Percentiles rank a stretch among this genome's conserved stretches.
Evolutionary conservation across 2,888 invertebrate species (phyloP).

Genomic region (Notodonta ziczac): DNA sequence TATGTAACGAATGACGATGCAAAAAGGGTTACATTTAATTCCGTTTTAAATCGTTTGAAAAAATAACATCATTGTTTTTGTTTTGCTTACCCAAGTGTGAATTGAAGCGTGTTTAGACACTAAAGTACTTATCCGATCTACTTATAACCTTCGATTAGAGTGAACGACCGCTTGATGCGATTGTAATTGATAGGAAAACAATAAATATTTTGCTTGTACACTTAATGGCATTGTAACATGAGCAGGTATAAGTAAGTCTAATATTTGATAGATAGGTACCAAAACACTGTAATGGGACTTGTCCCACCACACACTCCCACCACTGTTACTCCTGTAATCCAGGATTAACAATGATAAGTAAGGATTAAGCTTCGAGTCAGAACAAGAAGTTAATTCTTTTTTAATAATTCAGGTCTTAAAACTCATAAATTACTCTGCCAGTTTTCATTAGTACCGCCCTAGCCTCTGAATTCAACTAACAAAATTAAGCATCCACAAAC

Average conservation of each 20-base stretch:
- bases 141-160: neutral
- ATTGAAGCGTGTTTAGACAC: neutral
- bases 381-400: too few species aligned
- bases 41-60: neutral
- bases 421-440: neutral
- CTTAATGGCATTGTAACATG: too few species aligned
- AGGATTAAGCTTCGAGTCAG: too few species aligned
- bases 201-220: constrained; percentile 3
- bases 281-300: too few species aligned
- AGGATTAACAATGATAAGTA: too few species aligned
- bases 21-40: constrained; percentile 24
- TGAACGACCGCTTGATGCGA: neutral
- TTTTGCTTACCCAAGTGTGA: neutral
- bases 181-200: neutral
- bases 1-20: constrained; percentile 29
- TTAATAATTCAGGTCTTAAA: neutral
- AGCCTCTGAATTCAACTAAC: constrained; percentile 27
- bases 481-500: constrained; percentile 39
- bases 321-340: too few species aligned
- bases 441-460: constrained; percentile 1
- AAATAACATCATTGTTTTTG: neutral
- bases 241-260: too few species aligned
- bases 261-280: too few species aligned
- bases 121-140: neutral
- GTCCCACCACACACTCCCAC: too few species aligned